A percentile compares a stretch with the other conserved stretches of the same genome.
Evolutionary conservation across 2,797 vertebrate species (phyloP).

Genomic region (Sarcophilus harrisii): DNA sequence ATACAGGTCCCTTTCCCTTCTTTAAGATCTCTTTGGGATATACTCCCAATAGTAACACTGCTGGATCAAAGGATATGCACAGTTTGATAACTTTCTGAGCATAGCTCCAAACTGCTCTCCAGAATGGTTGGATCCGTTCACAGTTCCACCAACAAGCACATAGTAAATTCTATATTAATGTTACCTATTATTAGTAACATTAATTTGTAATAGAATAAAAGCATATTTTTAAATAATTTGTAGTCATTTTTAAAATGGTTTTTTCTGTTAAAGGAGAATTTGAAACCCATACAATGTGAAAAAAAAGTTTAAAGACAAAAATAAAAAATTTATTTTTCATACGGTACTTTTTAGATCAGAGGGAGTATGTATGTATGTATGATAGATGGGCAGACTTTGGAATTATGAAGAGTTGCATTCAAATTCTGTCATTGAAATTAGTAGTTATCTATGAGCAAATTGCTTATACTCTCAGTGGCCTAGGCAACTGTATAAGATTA

Average conservation of each 20-base stretch:
- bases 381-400: neutral
- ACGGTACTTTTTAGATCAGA: neutral
- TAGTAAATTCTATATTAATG: too few relatives aligned
- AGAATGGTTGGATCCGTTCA: too few relatives aligned
- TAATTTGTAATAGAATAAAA: neutral
- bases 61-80: too few relatives aligned
- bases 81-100: too few relatives aligned
- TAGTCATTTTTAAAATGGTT: neutral
- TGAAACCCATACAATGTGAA: neutral
- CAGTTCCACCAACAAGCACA: too few relatives aligned
- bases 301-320: neutral
- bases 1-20: too few relatives aligned
- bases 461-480: neutral
- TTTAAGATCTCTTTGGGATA: too few relatives aligned
- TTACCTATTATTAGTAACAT: neutral
- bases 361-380: neutral
- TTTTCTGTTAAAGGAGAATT: neutral
- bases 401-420: neutral
- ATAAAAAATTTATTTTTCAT: neutral
- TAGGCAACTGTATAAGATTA: neutral
- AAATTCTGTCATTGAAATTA: neutral
- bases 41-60: too few relatives aligned
- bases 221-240: neutral
- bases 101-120: too few relatives aligned
- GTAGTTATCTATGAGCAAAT: neutral